Evolutionary conservation across 2,113 vertebrate genomes (phyloP), one percentile per base, ranked within the genome.

Genomic region (Notiomystis cincta): DNA sequence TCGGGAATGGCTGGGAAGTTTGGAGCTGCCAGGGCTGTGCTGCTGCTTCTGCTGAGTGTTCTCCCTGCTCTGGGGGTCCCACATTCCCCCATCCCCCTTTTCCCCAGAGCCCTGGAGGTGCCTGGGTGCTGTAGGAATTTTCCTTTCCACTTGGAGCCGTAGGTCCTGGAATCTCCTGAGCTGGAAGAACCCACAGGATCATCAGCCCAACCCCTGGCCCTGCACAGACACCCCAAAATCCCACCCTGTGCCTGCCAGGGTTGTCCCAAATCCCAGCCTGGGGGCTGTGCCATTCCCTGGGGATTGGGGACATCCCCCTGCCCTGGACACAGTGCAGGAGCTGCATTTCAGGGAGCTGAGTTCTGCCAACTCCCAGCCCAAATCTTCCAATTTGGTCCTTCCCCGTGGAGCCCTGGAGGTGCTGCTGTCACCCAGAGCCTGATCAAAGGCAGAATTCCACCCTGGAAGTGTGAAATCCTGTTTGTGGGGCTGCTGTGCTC

Each of bases 31-130:
- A 25, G 66, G 66, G 62, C 72, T 0, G 45, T n/a, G 89, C 50
- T 44, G 62, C 70, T 64, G 45, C 33, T 35, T 20, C 70, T 42
- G 1, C 3, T 7, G 3, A 3, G 1, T 0, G 3, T 6, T 40
- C 58, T 24, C 37, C 47, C 42, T 7, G 4, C 17, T 6, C 1
- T 25, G 38, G 8, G 51, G 38, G 18, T 31, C 33, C 51, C 45
- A 16, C 4, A 0, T 25, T 2, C 13, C n/a, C 9, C 22, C 3
- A 7, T 17, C 15, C 28, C 0, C 0, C 3, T 58, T 44, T 30
- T 13, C 28, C 24, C 24, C n/a, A 51, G 4, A 2, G 14, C 28
- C 24, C 24, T 31, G 13, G 40, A 40, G 40, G 40, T 40, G 40
- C 40, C 40, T 40, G 40, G 40, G 10, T 40, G 40, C 28, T 4